Percentiles rank a stretch among this genome's conserved stretches.
phyloP scores from a whole-genome alignment of 2,113 vertebrate genomes.

The Rhizomys pruinosus region DNA sequence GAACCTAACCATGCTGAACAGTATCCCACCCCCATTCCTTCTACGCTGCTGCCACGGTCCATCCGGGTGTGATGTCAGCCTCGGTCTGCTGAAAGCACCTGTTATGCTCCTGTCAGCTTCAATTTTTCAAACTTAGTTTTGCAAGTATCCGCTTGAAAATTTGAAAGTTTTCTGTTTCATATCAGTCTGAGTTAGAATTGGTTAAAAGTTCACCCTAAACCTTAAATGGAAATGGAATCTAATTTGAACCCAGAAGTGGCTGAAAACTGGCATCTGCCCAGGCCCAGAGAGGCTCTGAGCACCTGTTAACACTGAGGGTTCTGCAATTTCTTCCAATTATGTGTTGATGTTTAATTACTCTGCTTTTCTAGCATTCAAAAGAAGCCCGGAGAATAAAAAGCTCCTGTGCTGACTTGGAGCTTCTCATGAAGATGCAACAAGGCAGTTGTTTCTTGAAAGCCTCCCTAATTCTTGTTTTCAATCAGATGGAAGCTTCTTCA shows the following conservation, averaged over 20 bases:
- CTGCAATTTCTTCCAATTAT: conserved; percentile 48
- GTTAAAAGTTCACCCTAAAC: conserved; percentile 60
- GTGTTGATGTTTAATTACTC: conserved; percentile 78
- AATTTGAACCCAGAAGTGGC: conserved; percentile 63
- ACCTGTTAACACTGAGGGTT: conserved; percentile 55
- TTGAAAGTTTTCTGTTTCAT: conserved; percentile 43
- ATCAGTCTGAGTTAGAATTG: conserved; percentile 41
- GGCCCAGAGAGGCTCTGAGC: conserved; percentile 38
- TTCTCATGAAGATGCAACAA: conserved; percentile 36
- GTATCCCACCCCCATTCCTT: not conserved
- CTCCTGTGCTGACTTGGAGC: conserved; percentile 53
- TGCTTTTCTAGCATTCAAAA: conserved; percentile 60
- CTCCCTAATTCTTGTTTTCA: conserved; percentile 17
- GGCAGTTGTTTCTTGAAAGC: conserved; percentile 41
- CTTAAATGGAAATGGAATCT: conserved; percentile 67
- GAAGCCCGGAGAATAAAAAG: conserved; percentile 19
- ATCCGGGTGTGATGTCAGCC: not conserved
- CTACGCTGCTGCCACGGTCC: not conserved
- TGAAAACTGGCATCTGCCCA: conserved; percentile 68
- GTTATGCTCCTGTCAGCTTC: conserved; percentile 30
- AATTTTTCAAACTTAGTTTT: conserved; percentile 26
- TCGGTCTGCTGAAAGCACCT: not conserved
- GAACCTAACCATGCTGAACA: not conserved
- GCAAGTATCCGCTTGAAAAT: conserved; percentile 39
- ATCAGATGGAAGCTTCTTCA: not conserved